Evolutionary conservation across 2,797 vertebrate genomes (phyloP).

Genomic region (Kryptopterus vitreolus): DNA sequence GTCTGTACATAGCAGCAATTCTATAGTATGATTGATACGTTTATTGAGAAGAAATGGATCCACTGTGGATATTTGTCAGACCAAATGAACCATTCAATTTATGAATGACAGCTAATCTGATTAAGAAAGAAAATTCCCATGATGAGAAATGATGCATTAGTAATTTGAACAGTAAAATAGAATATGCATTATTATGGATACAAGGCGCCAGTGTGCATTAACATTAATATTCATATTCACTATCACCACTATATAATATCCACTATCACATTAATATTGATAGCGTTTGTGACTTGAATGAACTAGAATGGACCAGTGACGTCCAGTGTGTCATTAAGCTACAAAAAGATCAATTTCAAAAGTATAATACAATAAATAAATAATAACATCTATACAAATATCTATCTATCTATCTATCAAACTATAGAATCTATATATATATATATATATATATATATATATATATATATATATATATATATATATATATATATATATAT

Average conservation of each 20-base stretch:
- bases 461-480: too few species aligned
- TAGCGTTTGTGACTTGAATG: neutral
- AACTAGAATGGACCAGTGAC: neutral
- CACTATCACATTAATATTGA: too few species aligned
- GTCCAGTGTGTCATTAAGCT: too few species aligned
- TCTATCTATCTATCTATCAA: too few species aligned
- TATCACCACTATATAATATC: too few species aligned
- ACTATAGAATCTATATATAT: too few species aligned
- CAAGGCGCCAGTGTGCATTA: neutral
- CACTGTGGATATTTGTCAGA: constrained; percentile 19
- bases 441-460: too few species aligned
- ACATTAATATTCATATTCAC: neutral
- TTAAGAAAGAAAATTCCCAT: constrained; percentile 31
- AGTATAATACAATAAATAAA: too few species aligned
- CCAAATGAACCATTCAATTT: constrained; percentile 42
- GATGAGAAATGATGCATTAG: neutral
- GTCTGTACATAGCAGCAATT: constrained; percentile 40
- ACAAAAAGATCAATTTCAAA: too few species aligned
- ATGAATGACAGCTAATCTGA: constrained; percentile 41
- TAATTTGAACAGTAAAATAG: neutral
- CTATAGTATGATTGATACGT: constrained; percentile 34
- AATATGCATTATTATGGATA: neutral
- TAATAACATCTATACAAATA: too few species aligned
- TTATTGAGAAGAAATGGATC: constrained; percentile 17
- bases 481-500: too few species aligned